phyloP scores from a whole-genome alignment of 2,797 vertebrate species.

The Sebastolobus altivelis region DNA sequence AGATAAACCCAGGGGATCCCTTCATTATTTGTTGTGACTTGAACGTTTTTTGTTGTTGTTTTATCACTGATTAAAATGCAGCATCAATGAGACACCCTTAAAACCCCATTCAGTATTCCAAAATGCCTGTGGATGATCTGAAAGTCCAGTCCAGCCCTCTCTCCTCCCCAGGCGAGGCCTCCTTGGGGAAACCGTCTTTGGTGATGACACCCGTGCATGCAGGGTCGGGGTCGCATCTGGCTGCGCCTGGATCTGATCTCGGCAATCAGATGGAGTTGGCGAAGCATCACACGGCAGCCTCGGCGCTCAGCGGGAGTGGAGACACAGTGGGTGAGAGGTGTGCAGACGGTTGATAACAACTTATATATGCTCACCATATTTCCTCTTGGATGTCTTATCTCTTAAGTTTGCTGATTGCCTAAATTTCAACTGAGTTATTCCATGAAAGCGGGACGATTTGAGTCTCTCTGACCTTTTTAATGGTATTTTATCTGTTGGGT shows the following conservation, averaged over 20 bases:
- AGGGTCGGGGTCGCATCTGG: conserved; percentile 76
- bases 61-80: conserved; percentile 35
- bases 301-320: conserved; percentile 34
- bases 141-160: conserved; percentile 1
- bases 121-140: neutral
- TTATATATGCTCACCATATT: conserved; percentile 40
- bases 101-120: neutral
- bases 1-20: conserved; percentile 20
- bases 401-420: conserved; percentile 4
- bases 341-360: conserved; percentile 73
- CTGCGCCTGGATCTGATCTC: conserved; percentile 66
- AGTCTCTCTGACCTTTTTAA: too few relatives aligned
- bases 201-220: conserved; percentile 47
- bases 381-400: conserved; percentile 37
- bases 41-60: conserved; percentile 18
- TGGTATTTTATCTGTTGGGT: too few relatives aligned
- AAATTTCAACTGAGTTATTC: conserved; percentile 4
- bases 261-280: conserved; percentile 73
- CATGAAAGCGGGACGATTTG: too few relatives aligned
- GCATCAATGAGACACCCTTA: neutral
- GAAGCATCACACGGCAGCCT: conserved; percentile 66
- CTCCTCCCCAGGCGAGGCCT: conserved; percentile 1
- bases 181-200: conserved; percentile 49
- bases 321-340: conserved; percentile 50
- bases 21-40: conserved; percentile 32